phyloP scores from a whole-genome alignment of 2,888 invertebrate genomes.

The Nymphalis c-album region DNA sequence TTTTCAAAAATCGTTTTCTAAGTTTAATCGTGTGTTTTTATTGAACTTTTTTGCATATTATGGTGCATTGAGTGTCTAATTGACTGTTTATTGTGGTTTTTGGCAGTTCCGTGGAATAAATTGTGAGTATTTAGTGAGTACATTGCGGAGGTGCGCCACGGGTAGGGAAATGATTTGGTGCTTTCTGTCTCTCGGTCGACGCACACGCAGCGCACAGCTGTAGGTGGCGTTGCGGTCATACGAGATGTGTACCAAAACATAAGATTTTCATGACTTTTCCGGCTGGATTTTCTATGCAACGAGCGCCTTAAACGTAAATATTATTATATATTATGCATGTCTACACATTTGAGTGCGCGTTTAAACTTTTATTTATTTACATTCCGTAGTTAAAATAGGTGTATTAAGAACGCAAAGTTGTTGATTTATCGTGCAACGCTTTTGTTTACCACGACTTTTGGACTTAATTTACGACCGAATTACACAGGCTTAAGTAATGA shows the following conservation, averaged over 20 bases:
- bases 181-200: constrained; percentile 76
- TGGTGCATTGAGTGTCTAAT: constrained; percentile 76
- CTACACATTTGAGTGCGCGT: constrained; percentile 34
- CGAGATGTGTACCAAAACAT: constrained; percentile 73
- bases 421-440: constrained; percentile 56
- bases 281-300: constrained; percentile 69
- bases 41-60: constrained; percentile 82
- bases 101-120: constrained; percentile 73
- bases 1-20: constrained; percentile 82
- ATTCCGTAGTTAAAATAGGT: constrained; percentile 48
- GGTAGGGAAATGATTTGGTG: constrained; percentile 83
- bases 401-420: constrained; percentile 68
- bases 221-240: constrained; percentile 80
- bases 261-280: constrained; percentile 80
- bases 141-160: constrained; percentile 81
- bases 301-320: constrained; percentile 54
- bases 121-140: constrained; percentile 80
- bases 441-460: constrained; percentile 68
- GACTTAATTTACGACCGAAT: constrained; percentile 57
- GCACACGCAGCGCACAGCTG: constrained; percentile 81
- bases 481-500: constrained; percentile 43
- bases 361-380: constrained; percentile 37
- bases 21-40: constrained; percentile 80
- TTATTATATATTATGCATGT: constrained; percentile 40
- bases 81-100: constrained; percentile 79